Evolutionary conservation across 2,888 invertebrate species (phyloP).

Genomic region (Dryobota labecula): DNA sequence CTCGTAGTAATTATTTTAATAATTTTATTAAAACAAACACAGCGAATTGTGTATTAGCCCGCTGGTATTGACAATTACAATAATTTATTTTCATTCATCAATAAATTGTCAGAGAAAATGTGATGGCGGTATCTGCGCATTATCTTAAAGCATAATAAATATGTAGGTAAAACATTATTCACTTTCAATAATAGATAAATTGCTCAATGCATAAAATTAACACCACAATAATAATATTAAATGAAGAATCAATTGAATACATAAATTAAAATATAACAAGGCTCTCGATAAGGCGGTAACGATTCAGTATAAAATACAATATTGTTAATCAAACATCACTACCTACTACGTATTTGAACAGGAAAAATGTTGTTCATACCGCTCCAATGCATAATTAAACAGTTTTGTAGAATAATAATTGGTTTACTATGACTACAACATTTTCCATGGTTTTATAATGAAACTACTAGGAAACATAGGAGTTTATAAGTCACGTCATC

Average conservation of each 20-base stretch:
- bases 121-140: neutral
- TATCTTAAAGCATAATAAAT: neutral
- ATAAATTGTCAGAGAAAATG: neutral
- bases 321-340: neutral
- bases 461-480: neutral
- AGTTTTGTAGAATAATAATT: neutral
- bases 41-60: too few species aligned
- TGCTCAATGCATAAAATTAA: neutral
- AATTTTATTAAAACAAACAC: too few species aligned
- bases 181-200: neutral
- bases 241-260: slow-evolving; percentile 10
- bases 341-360: slow-evolving; percentile 22
- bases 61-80: too few species aligned
- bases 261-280: slow-evolving; percentile 4
- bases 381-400: neutral
- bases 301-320: slow-evolving; percentile 10
- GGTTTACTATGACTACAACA: too few species aligned
- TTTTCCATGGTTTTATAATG: neutral
- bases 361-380: slow-evolving; percentile 14
- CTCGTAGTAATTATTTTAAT: too few species aligned
- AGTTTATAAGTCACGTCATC: too few species aligned
- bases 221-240: slow-evolving; percentile 4
- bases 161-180: neutral
- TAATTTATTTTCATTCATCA: neutral
- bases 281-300: slow-evolving; percentile 4